Evolutionary conservation across 2,888 invertebrate genomes (phyloP), one percentile per base, ranked within the genome.

Genomic region (Heteropelma amictum): DNA sequence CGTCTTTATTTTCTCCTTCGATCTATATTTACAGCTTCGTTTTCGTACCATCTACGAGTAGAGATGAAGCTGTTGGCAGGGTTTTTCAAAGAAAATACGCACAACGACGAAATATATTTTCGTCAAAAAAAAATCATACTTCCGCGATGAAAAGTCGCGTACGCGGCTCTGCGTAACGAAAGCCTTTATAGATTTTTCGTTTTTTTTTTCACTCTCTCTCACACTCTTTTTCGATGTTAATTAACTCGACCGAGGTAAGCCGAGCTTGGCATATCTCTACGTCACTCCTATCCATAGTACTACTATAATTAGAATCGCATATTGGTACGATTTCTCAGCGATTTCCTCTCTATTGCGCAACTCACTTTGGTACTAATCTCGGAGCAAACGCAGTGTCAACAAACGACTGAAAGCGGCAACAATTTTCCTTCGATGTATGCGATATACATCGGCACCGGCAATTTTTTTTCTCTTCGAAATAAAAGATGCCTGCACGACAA

Each of bases 331-430:
- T 68, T 67, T 68, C 58, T 58, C 58, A 28, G 47, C 68, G 68
- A 68, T 68, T 68, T 68, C 58, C 68, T 58, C 58, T 68, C 49
- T 56, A 68, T 68, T 68, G 58, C 68, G 68, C 58, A 68, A 68
- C 56, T 28, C 58, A 51, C 68, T 58, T n/a, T 49, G 49, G 49
- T 58, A 68, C 58, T 58, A 68, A 68, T 68, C 68, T 68, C 12
- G 49, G 38, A 56, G 58, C 47, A 56, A 67, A 40, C 58, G 49
- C 58, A 40, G 49, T 68, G 68, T 68, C 68, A 68, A 68, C 38
- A 68, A 40, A 38, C 68, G 58, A 40, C 49, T 49, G 58, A 68
- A 68, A 38, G 38, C 58, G 68, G 68, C 58, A 68, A 68, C 26
- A 40, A 54, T 51, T 68, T 58, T 58, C 28, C 30, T 40, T 35